A percentile compares a stretch with the other conserved stretches of the same genome.
phyloP scores from a whole-genome alignment of 2,797 vertebrate genomes.

The Peromyscus nudipes region DNA sequence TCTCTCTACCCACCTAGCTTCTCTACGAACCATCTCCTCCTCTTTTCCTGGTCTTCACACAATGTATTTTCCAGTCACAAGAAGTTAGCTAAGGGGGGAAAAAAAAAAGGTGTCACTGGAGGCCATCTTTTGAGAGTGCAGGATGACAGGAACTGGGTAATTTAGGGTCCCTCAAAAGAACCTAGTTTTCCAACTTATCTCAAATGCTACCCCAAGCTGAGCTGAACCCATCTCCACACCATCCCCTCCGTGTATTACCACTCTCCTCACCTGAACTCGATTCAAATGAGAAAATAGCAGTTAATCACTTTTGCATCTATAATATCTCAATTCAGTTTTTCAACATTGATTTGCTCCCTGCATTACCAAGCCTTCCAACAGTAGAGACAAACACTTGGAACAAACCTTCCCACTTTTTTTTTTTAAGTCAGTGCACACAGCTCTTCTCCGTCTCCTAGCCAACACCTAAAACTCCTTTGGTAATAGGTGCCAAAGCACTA shows the following conservation, averaged over 20 bases:
- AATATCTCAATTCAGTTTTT: background rate
- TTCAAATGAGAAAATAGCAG: conserved; percentile 16
- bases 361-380: background rate
- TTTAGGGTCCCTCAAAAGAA: conserved; percentile 13
- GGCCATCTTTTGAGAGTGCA: conserved; percentile 45
- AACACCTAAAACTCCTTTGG: conserved; percentile 50
- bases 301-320: background rate
- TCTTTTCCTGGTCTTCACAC: conserved; percentile 51
- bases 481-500: conserved; percentile 24
- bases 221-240: background rate
- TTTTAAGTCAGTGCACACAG: background rate
- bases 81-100: background rate
- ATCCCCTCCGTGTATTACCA: background rate
- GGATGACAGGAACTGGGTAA: background rate
- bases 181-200: conserved; percentile 51
- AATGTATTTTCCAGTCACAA: conserved; percentile 66
- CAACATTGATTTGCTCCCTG: background rate
- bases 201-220: background rate
- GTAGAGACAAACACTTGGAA: background rate
- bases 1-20: background rate
- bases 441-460: conserved; percentile 43
- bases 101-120: conserved; percentile 44
- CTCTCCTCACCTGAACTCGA: conserved; percentile 11
- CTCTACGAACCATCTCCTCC: conserved; percentile 24
- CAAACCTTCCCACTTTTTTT: background rate